Base-by-base conservation (phyloP, 2,113 vertebrate species). In the Nothoprocta pentlandii region DNA sequence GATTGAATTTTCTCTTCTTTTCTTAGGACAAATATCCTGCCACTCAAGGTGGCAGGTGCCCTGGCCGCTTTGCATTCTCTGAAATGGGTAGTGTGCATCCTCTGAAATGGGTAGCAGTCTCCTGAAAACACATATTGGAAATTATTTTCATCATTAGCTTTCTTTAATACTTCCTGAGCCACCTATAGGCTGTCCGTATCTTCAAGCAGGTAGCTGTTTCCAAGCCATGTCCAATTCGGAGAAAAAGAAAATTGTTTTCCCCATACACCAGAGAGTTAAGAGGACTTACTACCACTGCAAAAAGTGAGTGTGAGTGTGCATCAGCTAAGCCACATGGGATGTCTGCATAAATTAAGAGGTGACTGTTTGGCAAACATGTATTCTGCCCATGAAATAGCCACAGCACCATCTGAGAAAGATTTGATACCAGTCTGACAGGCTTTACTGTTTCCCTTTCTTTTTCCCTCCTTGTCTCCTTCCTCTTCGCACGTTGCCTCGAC, bases 281-380 rank as follows among this genome's bases (percentile, higher is more conserved):
- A 76, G 12, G 15, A 36, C 10, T 70, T 62, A 8, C 41, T 66
- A 47, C 13, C 10, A 6, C 10, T 41, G 2, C 4, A 71, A 41
- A 0, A 1, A 59, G 6, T 0, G 0, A 80, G 46, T 63, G 88
- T 34, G 62, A 17, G 4, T 3, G 20, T 64, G 17, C 23, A 10
- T 36, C n/a, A 62, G 53, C 26, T 41, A 75, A 93, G 80, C 6
- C 8, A 7, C 1, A 0, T 12, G 25, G 4, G 11, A 49, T 44
- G 7, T 6, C 61, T 70, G 21, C 36, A 51, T 12, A 75, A 90
- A 12, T 36, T 8, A 1, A 41, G 62, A 75, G 39, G 17, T 49
- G 44, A 59, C 10, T 44, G 22, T 59, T 36, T 62, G 42, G 16
- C 68, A 71, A 2, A 1, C 3, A 47, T 9, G 82, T n/a, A 51